phyloP scores from a whole-genome alignment of 2,113 vertebrate genomes.

The Numenius arquata region DNA sequence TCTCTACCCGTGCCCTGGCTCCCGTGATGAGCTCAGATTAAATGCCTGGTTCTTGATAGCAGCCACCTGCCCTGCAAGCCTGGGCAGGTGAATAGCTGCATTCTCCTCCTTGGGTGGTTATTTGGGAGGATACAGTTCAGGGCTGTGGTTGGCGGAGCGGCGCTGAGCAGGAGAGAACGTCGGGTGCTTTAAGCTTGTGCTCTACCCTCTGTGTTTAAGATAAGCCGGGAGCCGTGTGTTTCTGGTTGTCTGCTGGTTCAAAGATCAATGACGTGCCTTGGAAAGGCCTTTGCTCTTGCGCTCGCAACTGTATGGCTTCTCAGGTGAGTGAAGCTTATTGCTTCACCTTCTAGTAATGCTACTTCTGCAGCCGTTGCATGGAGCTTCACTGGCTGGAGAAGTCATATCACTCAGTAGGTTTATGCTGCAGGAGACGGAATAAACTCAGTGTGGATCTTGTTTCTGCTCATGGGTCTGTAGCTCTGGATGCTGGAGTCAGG shows the following conservation, averaged over 20 bases:
- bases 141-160: not conserved
- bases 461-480: not conserved
- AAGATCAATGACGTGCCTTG: not conserved
- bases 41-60: not conserved
- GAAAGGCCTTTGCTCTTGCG: not conserved
- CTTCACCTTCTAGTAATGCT: not conserved
- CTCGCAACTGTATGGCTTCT: not conserved
- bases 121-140: not conserved
- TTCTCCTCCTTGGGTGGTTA: not conserved
- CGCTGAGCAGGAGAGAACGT: not conserved
- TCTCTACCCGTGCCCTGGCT: not conserved
- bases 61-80: conserved; percentile 15
- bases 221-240: not conserved
- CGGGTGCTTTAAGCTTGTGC: not conserved
- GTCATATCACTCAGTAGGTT: not conserved
- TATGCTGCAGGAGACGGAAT: not conserved
- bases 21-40: not conserved
- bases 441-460: not conserved
- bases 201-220: not conserved
- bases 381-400: not conserved
- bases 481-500: not conserved
- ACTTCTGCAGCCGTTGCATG: not conserved
- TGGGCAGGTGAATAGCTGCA: not conserved
- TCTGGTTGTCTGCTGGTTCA: not conserved
- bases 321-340: not conserved